Evolutionary conservation across 2,797 vertebrate genomes (phyloP), one percentile per base, ranked within the genome.

Genomic region (Leptatherina wallacei): DNA sequence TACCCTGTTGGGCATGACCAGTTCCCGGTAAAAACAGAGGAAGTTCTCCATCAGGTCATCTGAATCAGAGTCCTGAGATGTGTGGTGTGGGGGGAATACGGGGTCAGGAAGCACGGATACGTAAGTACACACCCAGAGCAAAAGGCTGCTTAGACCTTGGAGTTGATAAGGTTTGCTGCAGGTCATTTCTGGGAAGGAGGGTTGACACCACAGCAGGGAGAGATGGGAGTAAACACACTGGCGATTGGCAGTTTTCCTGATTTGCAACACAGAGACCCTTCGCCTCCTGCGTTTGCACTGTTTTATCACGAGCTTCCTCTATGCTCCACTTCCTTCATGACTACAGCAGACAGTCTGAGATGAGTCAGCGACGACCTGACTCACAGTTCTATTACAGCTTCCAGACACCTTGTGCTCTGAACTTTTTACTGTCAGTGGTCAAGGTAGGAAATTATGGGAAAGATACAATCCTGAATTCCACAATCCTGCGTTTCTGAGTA

Each of bases 301-400:
- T 57, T 89, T 84, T 87, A 83, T 90, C 87, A 81, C n/a, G 0
- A 77, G 85, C 83, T 91, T 91, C 88, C 90, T 83, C 69, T 61
- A 75, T 32, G 11, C 83, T 84, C 38, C 65, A 70, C 80, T 91
- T 92, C 91, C 87, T 86, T 68, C 69, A 63, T 59, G 55, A 30
- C 78, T 65, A 27, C 52, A 77, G 75, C 84, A 90, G 85, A 88
- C 87, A 73, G 77, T 69, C 84, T 65, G 54, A 55, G 67, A 85
- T 93, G 91, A 94, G 70, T 93, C 92, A 93, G 85, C 80, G 59
- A 6, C 69, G 49, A 68, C 29, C 69, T 83, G 86, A 84, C 74
- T 88, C 87, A 91, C 65, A 10, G 44, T 62, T 88, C 86, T 75
- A 87, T 59, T 73, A 29, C 79, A 65, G 51, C 75, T 83, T 82